Evolutionary conservation across 1,140 invertebrate genomes (phyloP), one percentile per base, ranked within the genome.

Genomic region (Pseudomyrmex pallidus): DNA sequence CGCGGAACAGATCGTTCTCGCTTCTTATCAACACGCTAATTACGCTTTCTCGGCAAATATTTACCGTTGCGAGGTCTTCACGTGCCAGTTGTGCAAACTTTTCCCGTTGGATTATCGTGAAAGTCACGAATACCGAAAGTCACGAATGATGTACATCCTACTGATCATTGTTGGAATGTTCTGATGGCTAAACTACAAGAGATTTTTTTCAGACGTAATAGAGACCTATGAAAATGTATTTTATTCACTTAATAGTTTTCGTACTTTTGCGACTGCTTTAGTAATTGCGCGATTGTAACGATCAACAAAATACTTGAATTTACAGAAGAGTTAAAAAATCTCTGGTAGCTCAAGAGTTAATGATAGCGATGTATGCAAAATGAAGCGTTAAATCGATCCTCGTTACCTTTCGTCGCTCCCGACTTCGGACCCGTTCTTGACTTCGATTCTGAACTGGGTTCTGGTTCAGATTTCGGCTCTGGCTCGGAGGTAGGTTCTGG

Each of bases 401-500:
- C 48, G 48, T 88, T 91, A 93, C 90, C 91, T 94, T 92, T 88
- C 70, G 89, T 90, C 72, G 89, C 85, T 88, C 90, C 91, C 73
- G 85, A 88, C 68, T 88, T 91, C 15, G 68, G 86, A 35, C 68
- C 84, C 9, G 93, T 88, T 85, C 95, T 86, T 62, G 86, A 74
- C n/a, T 83, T 63, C 48, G 86, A 78, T 20, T 85, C 84, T n/a
- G 84, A 87, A 13, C 50, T 52, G 50, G 50, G 20, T 35, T 70
- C 50, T 12, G 83, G 83, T 59, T 94, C 92, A 15, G 91, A 89
- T 70, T 91, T 88, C 17, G 94, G 91, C 85, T 94, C 73, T 57
- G 86, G 85, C 89, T 95, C 92, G 54, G 93, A 91, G 2, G 25
- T 92, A 8, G 94, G 91, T 84, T 94, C 91, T 59, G 93, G 87